phyloP scores from a whole-genome alignment of 2,113 vertebrate species.

The Vidua chalybeata region DNA sequence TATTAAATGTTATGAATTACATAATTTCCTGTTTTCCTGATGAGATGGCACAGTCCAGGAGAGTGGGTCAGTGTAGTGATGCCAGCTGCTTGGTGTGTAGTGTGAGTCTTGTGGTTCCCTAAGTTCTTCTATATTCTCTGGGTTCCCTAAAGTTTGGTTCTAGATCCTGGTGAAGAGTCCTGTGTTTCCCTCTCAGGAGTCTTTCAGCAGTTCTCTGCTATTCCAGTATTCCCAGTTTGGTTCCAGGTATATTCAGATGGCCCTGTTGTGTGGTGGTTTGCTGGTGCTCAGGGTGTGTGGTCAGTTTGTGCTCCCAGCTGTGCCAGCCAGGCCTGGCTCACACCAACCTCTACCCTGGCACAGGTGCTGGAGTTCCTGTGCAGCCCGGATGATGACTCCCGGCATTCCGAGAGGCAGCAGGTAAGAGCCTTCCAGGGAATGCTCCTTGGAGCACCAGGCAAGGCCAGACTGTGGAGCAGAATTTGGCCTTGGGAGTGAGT shows the following conservation, averaged over 20 bases:
- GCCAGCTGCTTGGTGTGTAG: neutral
- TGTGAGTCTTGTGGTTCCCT: neutral
- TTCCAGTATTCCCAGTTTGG: neutral
- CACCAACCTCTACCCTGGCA: neutral
- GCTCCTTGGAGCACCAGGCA: neutral
- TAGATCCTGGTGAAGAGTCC: neutral
- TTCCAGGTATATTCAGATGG: neutral
- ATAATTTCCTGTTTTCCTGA: neutral
- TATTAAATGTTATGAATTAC: neutral
- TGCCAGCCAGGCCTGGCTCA: neutral
- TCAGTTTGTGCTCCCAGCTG: neutral
- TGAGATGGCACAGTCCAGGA: neutral
- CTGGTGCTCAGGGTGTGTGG: neutral
- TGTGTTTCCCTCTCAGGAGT: neutral
- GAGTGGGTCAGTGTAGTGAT: neutral
- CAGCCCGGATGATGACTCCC: conserved; percentile 91
- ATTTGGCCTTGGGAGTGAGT: neutral
- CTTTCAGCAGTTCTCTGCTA: neutral
- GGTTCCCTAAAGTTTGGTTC: neutral
- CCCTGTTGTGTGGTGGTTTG: fast-evolving
- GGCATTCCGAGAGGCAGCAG: conserved; percentile 96
- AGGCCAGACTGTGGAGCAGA: neutral
- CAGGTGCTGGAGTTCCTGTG: conserved; percentile 98
- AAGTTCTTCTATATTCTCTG: neutral
- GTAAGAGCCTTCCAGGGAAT: conserved; percentile 56